Evolutionary conservation across 2,888 invertebrate species (phyloP).

Genomic region (Pollenia labialis): DNA sequence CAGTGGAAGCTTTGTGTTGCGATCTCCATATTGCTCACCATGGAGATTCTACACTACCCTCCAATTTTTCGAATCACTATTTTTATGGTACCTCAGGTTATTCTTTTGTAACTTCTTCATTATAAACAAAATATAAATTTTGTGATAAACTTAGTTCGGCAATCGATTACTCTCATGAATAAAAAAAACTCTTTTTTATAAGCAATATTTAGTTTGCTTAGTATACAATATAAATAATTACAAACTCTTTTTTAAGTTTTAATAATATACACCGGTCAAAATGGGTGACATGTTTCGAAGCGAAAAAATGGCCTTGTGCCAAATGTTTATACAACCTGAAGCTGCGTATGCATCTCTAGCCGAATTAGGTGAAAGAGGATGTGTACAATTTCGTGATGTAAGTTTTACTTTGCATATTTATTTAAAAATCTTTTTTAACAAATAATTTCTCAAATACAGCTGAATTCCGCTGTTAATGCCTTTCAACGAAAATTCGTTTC

Average conservation of each 20-base stretch:
- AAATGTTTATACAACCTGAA: conserved; percentile 98
- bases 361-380: conserved; percentile 96
- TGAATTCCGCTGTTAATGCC: conserved; percentile 90
- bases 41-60: too few species aligned
- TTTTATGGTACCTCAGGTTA: too few species aligned
- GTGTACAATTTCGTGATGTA: conserved; percentile 98
- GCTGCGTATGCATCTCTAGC: conserved; percentile 97
- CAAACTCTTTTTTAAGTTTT: conserved; percentile 1
- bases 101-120: too few species aligned
- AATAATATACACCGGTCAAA: conserved; percentile 50
- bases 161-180: too few species aligned
- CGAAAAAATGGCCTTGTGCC: conserved; percentile 96
- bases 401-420: conserved; percentile 83
- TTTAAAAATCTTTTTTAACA: neutral
- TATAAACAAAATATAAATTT: too few species aligned
- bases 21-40: too few species aligned
- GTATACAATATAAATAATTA: neutral
- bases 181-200: too few species aligned
- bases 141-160: too few species aligned
- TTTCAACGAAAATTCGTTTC: conserved; percentile 94
- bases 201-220: too few species aligned
- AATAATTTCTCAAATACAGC: conserved; percentile 82
- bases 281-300: conserved; percentile 95
- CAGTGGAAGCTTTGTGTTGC: too few species aligned
- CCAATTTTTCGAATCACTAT: too few species aligned